A percentile compares a stretch with the other conserved stretches of the same genome.
Conservation (phyloP, 2,888 invertebrate species). For the Mongoloraphidia duomilia region DNA sequence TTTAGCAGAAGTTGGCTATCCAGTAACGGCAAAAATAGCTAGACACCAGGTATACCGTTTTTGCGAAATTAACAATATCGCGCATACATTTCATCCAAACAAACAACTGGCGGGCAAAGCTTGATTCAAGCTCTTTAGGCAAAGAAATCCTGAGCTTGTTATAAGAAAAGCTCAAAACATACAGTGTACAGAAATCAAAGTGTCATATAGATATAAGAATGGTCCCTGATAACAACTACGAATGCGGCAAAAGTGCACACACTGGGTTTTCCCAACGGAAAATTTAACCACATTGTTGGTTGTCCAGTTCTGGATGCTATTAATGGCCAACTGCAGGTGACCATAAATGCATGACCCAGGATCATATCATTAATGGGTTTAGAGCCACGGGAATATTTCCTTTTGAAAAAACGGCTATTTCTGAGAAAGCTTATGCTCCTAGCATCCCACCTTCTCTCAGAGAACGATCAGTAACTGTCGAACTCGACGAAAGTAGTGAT, state of each 20-base stretch:
- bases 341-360: constrained; percentile 16
- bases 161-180: constrained; percentile 17
- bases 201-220: too few species aligned
- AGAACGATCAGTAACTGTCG: constrained; percentile 5
- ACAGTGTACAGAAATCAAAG: too few species aligned
- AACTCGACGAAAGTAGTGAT: constrained; percentile 7
- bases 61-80: constrained; percentile 3
- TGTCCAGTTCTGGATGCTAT: too few species aligned
- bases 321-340: too few species aligned
- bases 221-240: too few species aligned
- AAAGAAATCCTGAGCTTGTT: constrained; percentile 15
- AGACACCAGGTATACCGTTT: neutral
- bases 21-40: constrained; percentile 5
- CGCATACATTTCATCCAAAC: neutral
- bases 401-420: constrained; percentile 18
- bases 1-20: constrained; percentile 5
- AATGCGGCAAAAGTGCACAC: constrained; percentile 18
- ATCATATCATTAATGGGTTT: constrained; percentile 19
- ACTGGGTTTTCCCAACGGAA: constrained; percentile 14
- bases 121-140: constrained; percentile 12
- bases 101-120: constrained; percentile 8
- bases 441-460: constrained; percentile 3
- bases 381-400: constrained; percentile 18
- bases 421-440: constrained; percentile 19
- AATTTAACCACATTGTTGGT: too few species aligned